phyloP scores from a whole-genome alignment of 2,113 vertebrate species.

The Ciconia stormi region DNA sequence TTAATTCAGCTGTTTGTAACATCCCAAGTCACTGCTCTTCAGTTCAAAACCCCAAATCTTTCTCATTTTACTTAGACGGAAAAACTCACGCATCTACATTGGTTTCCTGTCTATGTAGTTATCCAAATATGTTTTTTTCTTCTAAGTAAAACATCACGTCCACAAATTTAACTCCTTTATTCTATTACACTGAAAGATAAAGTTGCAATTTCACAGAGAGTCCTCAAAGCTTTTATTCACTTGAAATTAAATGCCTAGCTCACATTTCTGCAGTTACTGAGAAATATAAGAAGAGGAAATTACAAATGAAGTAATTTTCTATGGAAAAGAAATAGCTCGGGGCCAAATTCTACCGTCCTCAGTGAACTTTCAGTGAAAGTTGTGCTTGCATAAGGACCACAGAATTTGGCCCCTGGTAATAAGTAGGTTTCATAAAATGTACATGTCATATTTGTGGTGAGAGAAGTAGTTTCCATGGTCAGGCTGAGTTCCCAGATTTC shows the following conservation, averaged over 20 bases:
- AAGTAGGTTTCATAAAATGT: slow-evolving; percentile 55
- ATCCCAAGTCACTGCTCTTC: not conserved
- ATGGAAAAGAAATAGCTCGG: slow-evolving; percentile 25
- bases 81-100: not conserved
- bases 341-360: slow-evolving; percentile 40
- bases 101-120: not conserved
- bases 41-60: not conserved
- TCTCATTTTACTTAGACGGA: slow-evolving; percentile 26
- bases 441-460: slow-evolving; percentile 76
- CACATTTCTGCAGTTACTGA: slow-evolving; percentile 59
- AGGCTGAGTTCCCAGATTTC: slow-evolving; percentile 70
- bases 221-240: not conserved
- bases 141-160: slow-evolving; percentile 44
- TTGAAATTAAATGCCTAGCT: slow-evolving; percentile 32
- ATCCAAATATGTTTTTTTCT: not conserved
- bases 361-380: slow-evolving; percentile 48
- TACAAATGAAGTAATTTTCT: slow-evolving; percentile 64
- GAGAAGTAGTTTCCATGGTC: slow-evolving; percentile 75
- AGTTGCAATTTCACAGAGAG: slow-evolving; percentile 18
- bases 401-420: slow-evolving; percentile 55
- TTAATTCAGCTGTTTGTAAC: slow-evolving; percentile 20
- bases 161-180: slow-evolving; percentile 11
- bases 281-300: slow-evolving; percentile 70
- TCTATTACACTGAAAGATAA: slow-evolving; percentile 3
- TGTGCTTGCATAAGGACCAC: slow-evolving; percentile 55